These are phyloP conservation scores for Actias luna DNA, from an alignment of 2,888 invertebrate genomes.

Conservation along the genomic window DNA sequence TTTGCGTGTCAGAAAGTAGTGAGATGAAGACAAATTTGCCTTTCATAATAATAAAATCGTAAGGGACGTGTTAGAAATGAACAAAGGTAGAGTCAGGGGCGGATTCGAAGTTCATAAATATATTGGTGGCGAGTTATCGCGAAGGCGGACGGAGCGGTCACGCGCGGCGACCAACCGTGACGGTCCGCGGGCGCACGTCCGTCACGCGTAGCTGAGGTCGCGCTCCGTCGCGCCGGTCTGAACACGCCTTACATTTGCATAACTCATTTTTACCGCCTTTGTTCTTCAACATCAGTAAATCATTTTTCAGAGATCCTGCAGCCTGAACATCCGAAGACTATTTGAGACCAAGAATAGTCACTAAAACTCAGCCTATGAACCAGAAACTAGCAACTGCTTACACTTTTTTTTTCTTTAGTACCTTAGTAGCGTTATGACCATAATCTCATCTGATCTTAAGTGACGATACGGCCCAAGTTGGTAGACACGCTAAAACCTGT, in stretches of 20 bases:
- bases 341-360: too few relatives aligned
- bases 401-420: too few relatives aligned
- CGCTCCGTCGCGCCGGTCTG: slow-evolving; percentile 60
- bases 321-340: too few relatives aligned
- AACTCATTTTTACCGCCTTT: slow-evolving; percentile 24
- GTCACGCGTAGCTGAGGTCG: slow-evolving; percentile 43
- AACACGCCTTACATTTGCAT: slow-evolving; percentile 69
- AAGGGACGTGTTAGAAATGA: slow-evolving; percentile 26
- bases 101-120: slow-evolving; percentile 31
- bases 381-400: too few relatives aligned
- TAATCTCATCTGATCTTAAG: too few relatives aligned
- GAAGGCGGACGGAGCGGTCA: slow-evolving; percentile 74
- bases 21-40: neutral
- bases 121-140: slow-evolving; percentile 67
- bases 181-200: slow-evolving; percentile 34
- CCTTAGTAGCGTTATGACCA: too few relatives aligned
- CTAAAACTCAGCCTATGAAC: too few relatives aligned
- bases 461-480: too few relatives aligned
- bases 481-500: too few relatives aligned
- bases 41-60: neutral
- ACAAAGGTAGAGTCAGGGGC: neutral
- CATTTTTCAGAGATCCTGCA: too few relatives aligned
- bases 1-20: too few relatives aligned
- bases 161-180: slow-evolving; percentile 55
- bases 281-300: too few relatives aligned